A percentile compares a stretch with the other conserved stretches of the same genome.
phyloP scores from a whole-genome alignment of 1,140 invertebrate genomes.

The Pemphigus obesinymphae region DNA sequence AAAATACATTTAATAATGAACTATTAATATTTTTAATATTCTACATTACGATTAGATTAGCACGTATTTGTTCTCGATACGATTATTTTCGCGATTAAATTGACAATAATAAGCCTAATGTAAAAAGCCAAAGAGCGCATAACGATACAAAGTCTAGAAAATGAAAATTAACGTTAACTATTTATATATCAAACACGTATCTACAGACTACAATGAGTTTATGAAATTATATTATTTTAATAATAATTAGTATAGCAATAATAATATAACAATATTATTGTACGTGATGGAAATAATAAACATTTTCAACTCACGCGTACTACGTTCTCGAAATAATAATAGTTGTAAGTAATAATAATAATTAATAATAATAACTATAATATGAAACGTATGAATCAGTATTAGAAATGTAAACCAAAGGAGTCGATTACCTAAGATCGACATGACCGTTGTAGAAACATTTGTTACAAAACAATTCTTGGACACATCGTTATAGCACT shows the following conservation, averaged over 20 bases:
- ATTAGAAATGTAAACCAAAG: not conserved
- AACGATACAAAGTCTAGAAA: not conserved
- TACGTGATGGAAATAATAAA: not conserved
- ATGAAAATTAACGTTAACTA: not conserved
- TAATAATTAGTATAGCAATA: no score
- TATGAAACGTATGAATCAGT: not conserved
- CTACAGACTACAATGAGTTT: not conserved
- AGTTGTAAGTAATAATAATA: no score
- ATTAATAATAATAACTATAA: no score
- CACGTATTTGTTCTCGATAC: not conserved
- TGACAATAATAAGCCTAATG: not conserved
- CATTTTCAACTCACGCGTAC: not conserved
- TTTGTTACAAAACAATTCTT: not conserved
- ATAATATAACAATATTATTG: no score
- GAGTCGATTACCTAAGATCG: not conserved
- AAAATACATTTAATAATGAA: no score
- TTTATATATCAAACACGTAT: not conserved
- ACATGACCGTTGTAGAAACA: not conserved
- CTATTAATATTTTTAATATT: no score
- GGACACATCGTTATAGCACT: not conserved
- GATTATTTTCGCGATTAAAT: not conserved
- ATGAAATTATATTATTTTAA: no score
- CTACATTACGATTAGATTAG: no score
- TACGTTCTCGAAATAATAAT: no score
- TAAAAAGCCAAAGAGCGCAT: not conserved